These are phyloP conservation scores for Heterodera carotae DNA, from an alignment of 1,140 invertebrate genomes.

Conservation along the genomic window DNA sequence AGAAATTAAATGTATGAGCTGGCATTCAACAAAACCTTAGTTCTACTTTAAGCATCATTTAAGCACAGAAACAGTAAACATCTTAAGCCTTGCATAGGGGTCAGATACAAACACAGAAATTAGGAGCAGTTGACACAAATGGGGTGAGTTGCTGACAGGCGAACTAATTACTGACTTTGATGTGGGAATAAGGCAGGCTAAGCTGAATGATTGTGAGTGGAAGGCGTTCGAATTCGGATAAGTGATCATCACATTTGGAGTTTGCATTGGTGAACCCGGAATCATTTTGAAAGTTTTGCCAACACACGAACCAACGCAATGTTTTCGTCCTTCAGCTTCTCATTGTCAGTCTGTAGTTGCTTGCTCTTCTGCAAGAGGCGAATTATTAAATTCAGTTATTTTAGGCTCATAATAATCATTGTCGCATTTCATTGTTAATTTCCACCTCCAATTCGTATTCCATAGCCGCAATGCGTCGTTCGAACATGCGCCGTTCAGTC, in stretches of 20 bases:
- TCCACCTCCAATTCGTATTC: constrained; percentile 53
- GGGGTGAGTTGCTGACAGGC: neutral
- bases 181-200: neutral
- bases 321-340: constrained; percentile 52
- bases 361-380: constrained; percentile 49
- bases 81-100: no score
- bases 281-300: constrained; percentile 44
- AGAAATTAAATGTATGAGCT: no score
- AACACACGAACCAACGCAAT: constrained; percentile 47
- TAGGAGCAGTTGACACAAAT: neutral
- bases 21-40: no score
- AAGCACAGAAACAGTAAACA: no score
- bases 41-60: no score
- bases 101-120: neutral
- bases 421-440: no score
- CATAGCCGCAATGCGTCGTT: constrained; percentile 46
- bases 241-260: neutral
- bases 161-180: neutral
- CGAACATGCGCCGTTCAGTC: constrained; percentile 43
- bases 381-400: no score
- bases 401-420: no score
- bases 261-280: neutral
- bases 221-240: neutral
- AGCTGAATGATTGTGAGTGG: neutral
- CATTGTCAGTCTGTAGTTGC: constrained; percentile 48